These are phyloP conservation scores for Acleris sparsana DNA, from an alignment of 2,888 invertebrate genomes.

Conservation along the genomic window DNA sequence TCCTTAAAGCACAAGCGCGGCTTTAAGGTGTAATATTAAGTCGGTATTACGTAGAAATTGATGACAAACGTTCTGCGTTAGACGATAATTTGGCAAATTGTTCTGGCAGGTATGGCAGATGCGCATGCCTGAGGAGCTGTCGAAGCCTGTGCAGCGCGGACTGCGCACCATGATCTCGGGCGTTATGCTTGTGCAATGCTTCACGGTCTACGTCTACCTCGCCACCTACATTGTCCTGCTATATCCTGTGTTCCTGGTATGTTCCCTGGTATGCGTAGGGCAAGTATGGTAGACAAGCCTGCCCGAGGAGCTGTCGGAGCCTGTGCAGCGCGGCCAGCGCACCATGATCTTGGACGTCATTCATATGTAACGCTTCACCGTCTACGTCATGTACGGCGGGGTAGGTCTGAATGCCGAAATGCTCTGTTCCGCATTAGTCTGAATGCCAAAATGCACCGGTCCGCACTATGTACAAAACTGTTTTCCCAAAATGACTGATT, in stretches of 20 bases:
- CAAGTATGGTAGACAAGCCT: constrained; percentile 81
- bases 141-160: constrained; percentile 69
- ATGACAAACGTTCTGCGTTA: no score
- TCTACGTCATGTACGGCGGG: no score
- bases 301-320: constrained; percentile 67
- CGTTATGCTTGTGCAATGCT: constrained; percentile 80
- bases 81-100: no score
- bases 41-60: no score
- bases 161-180: constrained; percentile 78
- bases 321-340: constrained; percentile 73
- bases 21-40: no score
- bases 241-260: constrained; percentile 82
- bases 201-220: constrained; percentile 81
- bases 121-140: constrained; percentile 70
- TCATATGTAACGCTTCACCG: constrained; percentile 80
- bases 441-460: no score
- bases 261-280: background rate
- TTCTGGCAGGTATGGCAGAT: constrained; percentile 76
- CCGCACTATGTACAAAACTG: no score
- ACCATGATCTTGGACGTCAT: constrained; percentile 79
- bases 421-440: no score
- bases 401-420: no score
- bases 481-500: no score
- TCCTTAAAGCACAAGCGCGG: no score
- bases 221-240: constrained; percentile 82